Evolutionary conservation across 2,888 invertebrate species (phyloP).

Genomic region (Kuschelorhynchus macadamiae): DNA sequence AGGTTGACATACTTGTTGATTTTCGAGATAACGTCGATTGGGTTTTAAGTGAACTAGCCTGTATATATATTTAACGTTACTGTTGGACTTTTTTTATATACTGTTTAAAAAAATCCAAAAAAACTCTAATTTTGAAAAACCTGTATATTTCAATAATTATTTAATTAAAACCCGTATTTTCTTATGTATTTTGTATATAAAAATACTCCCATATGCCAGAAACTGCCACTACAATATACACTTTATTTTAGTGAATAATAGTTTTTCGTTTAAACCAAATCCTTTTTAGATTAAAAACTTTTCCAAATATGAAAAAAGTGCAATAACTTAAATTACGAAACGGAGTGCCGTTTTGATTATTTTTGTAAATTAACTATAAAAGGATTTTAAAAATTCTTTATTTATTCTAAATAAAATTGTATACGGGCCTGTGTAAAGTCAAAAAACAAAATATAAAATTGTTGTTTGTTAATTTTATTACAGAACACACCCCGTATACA

Average conservation of each 20-base stretch:
- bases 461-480: conserved; percentile 3
- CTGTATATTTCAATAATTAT: not conserved
- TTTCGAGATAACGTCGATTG: no score
- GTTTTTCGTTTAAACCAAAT: not conserved
- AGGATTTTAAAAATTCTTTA: conserved; percentile 28
- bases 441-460: not conserved
- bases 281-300: conserved; percentile 1
- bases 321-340: conserved; percentile 4
- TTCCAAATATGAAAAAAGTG: conserved; percentile 9
- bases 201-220: conserved; percentile 3
- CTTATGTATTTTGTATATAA: not conserved
- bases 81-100: no score
- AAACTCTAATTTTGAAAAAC: no score
- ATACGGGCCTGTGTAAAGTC: not conserved
- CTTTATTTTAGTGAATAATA: not conserved
- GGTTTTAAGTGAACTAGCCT: no score
- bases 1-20: no score
- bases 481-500: conserved; percentile 2
- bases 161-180: not conserved
- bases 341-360: not conserved
- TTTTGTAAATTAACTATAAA: not conserved
- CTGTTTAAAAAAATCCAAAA: no score
- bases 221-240: conserved; percentile 9
- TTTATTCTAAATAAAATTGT: conserved; percentile 11
- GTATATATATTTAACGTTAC: no score